Percentiles rank a stretch among this genome's conserved stretches.
Evolutionary conservation across 2,797 vertebrate genomes (phyloP).

Genomic region (Rhinoraja longicauda): DNA sequence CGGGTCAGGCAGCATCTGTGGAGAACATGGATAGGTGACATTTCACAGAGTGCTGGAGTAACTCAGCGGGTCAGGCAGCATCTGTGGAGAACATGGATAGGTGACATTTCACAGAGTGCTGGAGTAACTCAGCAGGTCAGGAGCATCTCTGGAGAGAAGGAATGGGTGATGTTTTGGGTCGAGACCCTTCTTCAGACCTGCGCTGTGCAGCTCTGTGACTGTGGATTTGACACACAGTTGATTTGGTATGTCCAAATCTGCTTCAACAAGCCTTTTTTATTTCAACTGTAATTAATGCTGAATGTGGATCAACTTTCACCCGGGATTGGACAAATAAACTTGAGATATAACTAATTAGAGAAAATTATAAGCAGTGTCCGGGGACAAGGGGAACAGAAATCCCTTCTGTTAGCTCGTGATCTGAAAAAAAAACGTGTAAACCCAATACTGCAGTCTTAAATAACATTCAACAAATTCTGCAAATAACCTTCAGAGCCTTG

Average conservation of each 20-base stretch:
- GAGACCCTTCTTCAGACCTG: no score
- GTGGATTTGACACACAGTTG: neutral
- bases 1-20: no score
- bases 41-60: no score
- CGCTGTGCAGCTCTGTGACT: neutral
- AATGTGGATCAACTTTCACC: neutral
- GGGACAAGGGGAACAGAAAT: slow-evolving; percentile 9
- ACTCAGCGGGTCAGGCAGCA: no score
- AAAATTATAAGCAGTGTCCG: slow-evolving; percentile 13
- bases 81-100: no score
- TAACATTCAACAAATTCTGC: neutral
- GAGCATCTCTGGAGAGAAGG: no score
- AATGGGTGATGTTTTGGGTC: no score
- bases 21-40: no score
- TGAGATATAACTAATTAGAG: neutral
- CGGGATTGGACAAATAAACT: slow-evolving; percentile 25
- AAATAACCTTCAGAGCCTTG: no score
- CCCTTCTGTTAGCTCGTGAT: neutral
- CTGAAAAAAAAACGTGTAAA: neutral
- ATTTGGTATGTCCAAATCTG: neutral
- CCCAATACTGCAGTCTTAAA: neutral
- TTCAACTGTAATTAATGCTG: slow-evolving; percentile 35
- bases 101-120: no score
- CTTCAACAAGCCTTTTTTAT: neutral
- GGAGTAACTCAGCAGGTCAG: no score